Percentiles rank a stretch among this genome's conserved stretches.
Conservation (phyloP, 2,797 vertebrate species). For the Catostomus latipinnis region DNA sequence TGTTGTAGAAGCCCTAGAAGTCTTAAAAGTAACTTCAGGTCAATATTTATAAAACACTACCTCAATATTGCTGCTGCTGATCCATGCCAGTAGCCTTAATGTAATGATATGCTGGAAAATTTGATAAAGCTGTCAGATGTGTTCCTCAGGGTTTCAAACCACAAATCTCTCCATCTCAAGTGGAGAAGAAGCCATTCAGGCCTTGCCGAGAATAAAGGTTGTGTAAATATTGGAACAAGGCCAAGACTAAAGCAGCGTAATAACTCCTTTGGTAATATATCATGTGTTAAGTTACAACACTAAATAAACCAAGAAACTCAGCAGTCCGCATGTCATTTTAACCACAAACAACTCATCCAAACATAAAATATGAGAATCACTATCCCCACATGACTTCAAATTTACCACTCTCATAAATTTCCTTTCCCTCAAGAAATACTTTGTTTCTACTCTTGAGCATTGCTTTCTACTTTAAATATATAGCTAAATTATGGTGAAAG, state of each 20-base stretch:
- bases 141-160: constrained; percentile 34
- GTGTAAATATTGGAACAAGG: constrained; percentile 67
- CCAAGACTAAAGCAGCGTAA: constrained; percentile 63
- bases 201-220: constrained; percentile 56
- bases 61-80: constrained; percentile 29
- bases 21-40: constrained; percentile 24
- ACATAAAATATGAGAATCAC: constrained; percentile 38
- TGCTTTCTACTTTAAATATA: constrained; percentile 9
- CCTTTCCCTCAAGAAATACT: constrained; percentile 24
- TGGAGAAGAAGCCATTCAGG: constrained; percentile 25
- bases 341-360: constrained; percentile 40
- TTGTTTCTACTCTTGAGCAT: constrained; percentile 23
- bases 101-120: constrained; percentile 41
- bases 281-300: constrained; percentile 36
- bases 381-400: constrained; percentile 33
- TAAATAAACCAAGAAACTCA: constrained; percentile 26
- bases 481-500: background rate
- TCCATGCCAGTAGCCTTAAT: constrained; percentile 20
- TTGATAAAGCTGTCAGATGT: constrained; percentile 37
- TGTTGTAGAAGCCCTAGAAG: constrained; percentile 19
- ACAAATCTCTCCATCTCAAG: constrained; percentile 33
- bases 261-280: constrained; percentile 62
- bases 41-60: constrained; percentile 41
- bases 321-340: constrained; percentile 33
- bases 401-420: constrained; percentile 35